These are phyloP conservation scores for Bombus huntii DNA, from an alignment of 1,140 invertebrate genomes.

Conservation along the genomic window DNA sequence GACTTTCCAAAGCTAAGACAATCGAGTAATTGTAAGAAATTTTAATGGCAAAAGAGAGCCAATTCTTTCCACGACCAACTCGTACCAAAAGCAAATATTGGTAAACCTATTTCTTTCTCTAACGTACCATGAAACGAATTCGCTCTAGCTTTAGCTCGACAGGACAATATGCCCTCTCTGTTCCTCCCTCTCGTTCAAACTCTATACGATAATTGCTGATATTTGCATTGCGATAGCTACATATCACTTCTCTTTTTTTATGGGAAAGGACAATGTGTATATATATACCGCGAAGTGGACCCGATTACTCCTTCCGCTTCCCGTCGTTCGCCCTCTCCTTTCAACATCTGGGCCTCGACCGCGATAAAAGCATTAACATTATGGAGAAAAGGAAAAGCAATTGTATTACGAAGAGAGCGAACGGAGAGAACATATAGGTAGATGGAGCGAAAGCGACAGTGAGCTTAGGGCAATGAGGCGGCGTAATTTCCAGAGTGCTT, in stretches of 20 bases:
- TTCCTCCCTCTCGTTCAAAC: not conserved
- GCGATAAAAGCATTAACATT: too few relatives aligned
- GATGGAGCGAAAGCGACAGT: constrained; percentile 42
- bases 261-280: not conserved
- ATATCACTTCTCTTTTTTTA: not conserved
- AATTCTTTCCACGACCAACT: not conserved
- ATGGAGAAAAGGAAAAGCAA: constrained; percentile 49
- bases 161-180: not conserved
- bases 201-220: not conserved
- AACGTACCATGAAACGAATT: not conserved
- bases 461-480: constrained; percentile 17
- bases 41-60: not conserved
- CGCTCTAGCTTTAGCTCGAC: not conserved
- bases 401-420: constrained; percentile 63
- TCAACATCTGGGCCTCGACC: too few relatives aligned
- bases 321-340: too few relatives aligned
- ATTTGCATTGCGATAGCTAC: rapidly evolving
- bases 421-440: not conserved
- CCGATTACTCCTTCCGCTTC: not conserved
- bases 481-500: constrained; percentile 37
- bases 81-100: not conserved
- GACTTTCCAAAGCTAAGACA: not conserved
- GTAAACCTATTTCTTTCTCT: not conserved
- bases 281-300: not conserved
- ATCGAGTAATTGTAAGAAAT: not conserved